Evolutionary conservation across 2,888 invertebrate genomes (phyloP).

Genomic region (Chrysolina oricalcia): DNA sequence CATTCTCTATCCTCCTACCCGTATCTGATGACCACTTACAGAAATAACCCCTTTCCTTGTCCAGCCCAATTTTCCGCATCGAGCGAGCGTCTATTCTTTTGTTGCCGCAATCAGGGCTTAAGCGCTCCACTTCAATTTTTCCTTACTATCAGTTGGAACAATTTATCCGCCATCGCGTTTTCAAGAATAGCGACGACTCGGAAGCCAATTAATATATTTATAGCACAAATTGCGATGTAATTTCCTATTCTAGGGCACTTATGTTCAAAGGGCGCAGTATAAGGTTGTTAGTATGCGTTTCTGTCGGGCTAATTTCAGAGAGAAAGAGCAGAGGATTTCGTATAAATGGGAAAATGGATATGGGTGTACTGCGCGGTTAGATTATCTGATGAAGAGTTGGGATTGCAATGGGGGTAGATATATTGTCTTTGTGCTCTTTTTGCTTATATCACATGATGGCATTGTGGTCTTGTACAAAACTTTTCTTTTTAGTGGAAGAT

Average conservation of each 20-base stretch:
- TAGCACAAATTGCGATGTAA: conserved; percentile 21
- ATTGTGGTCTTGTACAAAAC: background rate
- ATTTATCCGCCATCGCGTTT: conserved; percentile 3
- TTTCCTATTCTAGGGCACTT: background rate
- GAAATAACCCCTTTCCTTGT: background rate
- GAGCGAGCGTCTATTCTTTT: background rate
- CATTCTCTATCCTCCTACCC: background rate
- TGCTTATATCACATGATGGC: background rate
- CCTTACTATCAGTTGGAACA: background rate
- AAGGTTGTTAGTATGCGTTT: background rate
- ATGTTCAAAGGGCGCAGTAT: background rate
- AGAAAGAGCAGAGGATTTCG: background rate
- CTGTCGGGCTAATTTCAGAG: background rate
- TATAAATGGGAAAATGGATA: conserved; percentile 11
- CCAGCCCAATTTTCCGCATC: conserved; percentile 1
- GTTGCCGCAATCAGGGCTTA: background rate
- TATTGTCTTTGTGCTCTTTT: background rate
- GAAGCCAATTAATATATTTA: conserved; percentile 18
- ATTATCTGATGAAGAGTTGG: background rate
- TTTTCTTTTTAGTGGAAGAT: too few species aligned
- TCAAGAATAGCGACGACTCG: background rate
- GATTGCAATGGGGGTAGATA: background rate
- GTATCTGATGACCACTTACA: background rate
- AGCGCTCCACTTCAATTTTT: conserved; percentile 13
- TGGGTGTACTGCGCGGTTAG: background rate